Percentiles rank a stretch among this genome's conserved stretches.
Evolutionary conservation across 2,888 invertebrate genomes (phyloP).

Genomic region (Macrophya annulata): DNA sequence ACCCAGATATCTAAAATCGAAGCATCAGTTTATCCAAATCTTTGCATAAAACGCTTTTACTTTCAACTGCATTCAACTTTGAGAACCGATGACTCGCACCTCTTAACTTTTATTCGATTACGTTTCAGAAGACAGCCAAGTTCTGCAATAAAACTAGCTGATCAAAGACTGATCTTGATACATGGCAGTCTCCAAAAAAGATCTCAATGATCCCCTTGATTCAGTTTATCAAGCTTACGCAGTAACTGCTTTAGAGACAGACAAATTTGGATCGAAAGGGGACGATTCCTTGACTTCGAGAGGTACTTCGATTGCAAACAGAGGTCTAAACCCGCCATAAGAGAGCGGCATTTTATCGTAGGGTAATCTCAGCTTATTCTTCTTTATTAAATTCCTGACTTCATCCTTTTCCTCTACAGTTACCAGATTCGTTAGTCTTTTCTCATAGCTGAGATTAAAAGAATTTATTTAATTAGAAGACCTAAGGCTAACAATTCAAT

Average conservation of each 20-base stretch:
- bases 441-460: conserved; percentile 18
- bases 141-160: too few species aligned
- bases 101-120: too few species aligned
- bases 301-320: conserved; percentile 70
- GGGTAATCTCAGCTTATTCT: conserved; percentile 73
- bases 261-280: conserved; percentile 73
- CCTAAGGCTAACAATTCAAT: not conserved
- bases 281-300: conserved; percentile 70
- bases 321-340: conserved; percentile 75
- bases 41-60: too few species aligned
- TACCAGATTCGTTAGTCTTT: conserved; percentile 65
- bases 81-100: too few species aligned
- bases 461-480: not conserved
- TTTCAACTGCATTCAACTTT: too few species aligned
- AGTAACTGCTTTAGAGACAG: conserved; percentile 69
- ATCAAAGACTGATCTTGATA: not conserved
- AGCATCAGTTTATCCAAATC: too few species aligned
- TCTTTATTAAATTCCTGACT: conserved; percentile 71
- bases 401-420: conserved; percentile 70
- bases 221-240: conserved; percentile 53
- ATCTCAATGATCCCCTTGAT: not conserved
- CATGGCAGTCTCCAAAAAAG: not conserved
- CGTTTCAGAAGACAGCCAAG: too few species aligned
- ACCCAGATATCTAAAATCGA: too few species aligned
- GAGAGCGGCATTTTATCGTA: conserved; percentile 74